phyloP scores from a whole-genome alignment of 2,888 invertebrate genomes.

The Pammene fasciana region DNA sequence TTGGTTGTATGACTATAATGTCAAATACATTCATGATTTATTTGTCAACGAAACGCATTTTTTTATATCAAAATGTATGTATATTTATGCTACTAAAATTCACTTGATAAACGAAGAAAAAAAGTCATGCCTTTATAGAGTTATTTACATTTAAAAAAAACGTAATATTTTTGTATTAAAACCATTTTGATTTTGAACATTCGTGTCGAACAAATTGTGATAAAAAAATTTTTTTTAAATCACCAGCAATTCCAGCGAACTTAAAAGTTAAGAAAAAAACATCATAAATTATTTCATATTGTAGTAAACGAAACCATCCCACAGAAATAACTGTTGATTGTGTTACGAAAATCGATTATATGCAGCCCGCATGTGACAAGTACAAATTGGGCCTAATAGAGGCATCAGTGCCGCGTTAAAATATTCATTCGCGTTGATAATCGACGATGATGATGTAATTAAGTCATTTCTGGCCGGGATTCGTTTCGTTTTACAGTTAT shows the following conservation, averaged over 20 bases:
- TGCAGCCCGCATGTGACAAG: conserved; percentile 47
- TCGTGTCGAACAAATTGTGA: too few species aligned
- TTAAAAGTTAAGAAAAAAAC: neutral
- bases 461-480: conserved; percentile 33
- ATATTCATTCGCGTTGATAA: conserved; percentile 39
- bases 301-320: conserved; percentile 19
- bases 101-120: too few species aligned
- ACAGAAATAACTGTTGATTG: conserved; percentile 35
- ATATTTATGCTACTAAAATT: too few species aligned
- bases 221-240: neutral
- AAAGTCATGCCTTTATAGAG: too few species aligned
- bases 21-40: neutral
- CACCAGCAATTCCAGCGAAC: neutral
- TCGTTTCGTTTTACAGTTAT: conserved; percentile 33
- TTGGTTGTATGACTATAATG: neutral
- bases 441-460: conserved; percentile 31
- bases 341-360: conserved; percentile 46
- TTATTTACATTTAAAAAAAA: too few species aligned
- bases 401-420: conserved; percentile 43
- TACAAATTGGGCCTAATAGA: conserved; percentile 50
- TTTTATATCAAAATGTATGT: too few species aligned
- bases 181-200: too few species aligned
- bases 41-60: neutral
- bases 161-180: too few species aligned
- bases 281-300: neutral